These are phyloP conservation scores for Noturus placidus DNA, from an alignment of 2,113 vertebrate species.

Conservation along the genomic window DNA sequence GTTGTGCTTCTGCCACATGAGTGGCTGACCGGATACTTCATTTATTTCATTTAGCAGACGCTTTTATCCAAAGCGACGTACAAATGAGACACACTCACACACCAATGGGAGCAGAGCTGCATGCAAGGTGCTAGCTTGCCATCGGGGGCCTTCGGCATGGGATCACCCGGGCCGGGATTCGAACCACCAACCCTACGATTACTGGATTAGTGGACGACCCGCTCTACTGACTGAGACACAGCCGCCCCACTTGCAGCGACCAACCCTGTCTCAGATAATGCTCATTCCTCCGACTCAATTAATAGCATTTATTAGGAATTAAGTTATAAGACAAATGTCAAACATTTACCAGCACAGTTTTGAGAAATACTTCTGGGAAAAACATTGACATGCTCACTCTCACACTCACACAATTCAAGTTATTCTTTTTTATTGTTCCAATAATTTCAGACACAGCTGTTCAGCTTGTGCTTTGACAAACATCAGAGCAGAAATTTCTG, in stretches of 20 bases:
- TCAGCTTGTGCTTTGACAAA: slow-evolving; percentile 14
- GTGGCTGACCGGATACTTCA: not conserved
- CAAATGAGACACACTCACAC: too few relatives aligned
- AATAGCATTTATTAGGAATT: not conserved
- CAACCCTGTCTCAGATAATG: not conserved
- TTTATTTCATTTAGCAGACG: too few relatives aligned
- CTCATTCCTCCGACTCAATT: not conserved
- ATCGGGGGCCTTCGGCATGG: too few relatives aligned
- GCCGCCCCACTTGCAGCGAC: not conserved
- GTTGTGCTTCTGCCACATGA: not conserved
- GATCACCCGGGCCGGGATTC: too few relatives aligned
- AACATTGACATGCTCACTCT: not conserved
- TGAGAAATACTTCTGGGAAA: not conserved
- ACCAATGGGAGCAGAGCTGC: too few relatives aligned
- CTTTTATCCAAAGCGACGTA: too few relatives aligned
- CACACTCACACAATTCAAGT: not conserved
- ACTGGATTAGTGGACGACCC: too few relatives aligned
- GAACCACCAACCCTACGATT: too few relatives aligned
- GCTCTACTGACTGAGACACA: too few relatives aligned
- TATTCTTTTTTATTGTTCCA: not conserved
- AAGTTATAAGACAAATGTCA: not conserved
- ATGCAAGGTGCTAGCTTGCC: too few relatives aligned
- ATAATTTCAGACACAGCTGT: slow-evolving; percentile 11
- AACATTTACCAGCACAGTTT: slow-evolving; percentile 1
- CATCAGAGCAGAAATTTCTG: slow-evolving; percentile 29